These are phyloP conservation scores for Octonoba sinensis DNA, from an alignment of 2,888 invertebrate species.

Conservation along the genomic window DNA sequence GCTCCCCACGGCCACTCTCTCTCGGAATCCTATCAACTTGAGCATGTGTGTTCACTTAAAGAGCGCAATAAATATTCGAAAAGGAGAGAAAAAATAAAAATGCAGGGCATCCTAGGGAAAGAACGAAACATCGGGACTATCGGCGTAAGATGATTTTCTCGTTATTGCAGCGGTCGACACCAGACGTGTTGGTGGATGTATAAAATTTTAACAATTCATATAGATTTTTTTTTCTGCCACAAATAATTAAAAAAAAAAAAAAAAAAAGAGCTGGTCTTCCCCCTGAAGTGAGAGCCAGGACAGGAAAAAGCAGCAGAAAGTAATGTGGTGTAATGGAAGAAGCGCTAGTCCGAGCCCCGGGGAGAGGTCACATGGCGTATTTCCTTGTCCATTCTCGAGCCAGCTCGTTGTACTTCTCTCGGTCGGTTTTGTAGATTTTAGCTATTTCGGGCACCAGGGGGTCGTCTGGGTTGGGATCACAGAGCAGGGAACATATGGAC, in stretches of 20 bases:
- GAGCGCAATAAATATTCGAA: constrained; percentile 6
- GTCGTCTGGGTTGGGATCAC: constrained; percentile 99
- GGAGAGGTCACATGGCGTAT: constrained; percentile 89
- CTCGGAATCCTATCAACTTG: constrained; percentile 51
- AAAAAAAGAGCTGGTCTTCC: constrained; percentile 49
- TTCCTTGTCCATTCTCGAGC: constrained; percentile 99
- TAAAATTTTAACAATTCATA: not conserved
- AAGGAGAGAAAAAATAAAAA: constrained; percentile 22
- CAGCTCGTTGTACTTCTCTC: constrained; percentile 99
- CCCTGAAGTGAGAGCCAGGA: constrained; percentile 61
- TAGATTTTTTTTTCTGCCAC: constrained; percentile 6
- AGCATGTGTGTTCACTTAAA: constrained; percentile 30
- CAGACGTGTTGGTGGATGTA: not conserved
- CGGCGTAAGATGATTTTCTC: no score
- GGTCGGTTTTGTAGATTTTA: constrained; percentile 99
- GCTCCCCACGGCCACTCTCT: constrained; percentile 51
- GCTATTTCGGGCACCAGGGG: constrained; percentile 99
- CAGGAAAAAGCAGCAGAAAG: constrained; percentile 63
- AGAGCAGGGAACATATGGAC: constrained; percentile 99
- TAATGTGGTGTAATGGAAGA: constrained; percentile 64
- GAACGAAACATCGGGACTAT: constrained; percentile 18
- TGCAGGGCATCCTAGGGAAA: constrained; percentile 41
- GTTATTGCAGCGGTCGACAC: no score
- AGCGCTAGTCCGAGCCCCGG: constrained; percentile 49
- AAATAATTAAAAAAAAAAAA: constrained; percentile 29